phyloP scores from a whole-genome alignment of 2,113 vertebrate genomes.

The Atlantisia rogersi region DNA sequence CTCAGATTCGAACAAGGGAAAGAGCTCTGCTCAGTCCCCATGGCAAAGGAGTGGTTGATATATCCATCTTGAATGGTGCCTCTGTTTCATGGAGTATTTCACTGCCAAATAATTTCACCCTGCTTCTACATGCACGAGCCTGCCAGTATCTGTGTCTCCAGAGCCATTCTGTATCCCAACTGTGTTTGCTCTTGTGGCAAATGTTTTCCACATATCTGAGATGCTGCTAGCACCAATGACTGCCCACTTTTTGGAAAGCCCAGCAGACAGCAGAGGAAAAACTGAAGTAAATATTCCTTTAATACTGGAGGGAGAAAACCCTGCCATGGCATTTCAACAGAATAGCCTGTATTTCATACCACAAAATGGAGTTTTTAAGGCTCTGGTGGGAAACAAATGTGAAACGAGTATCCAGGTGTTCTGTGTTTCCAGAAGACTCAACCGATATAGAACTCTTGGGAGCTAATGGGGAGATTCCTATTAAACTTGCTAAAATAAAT shows the following conservation, averaged over 20 bases:
- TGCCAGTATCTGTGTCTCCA: neutral
- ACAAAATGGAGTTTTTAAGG: neutral
- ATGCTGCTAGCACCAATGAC: neutral
- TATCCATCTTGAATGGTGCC: neutral
- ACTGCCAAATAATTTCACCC: neutral
- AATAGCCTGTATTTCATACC: neutral
- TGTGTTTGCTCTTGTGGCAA: neutral
- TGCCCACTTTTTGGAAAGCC: neutral
- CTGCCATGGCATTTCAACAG: neutral
- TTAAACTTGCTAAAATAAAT: constrained; percentile 25
- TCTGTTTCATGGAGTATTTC: neutral
- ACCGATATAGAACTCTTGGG: neutral
- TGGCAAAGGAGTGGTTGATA: neutral
- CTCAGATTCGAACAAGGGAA: neutral
- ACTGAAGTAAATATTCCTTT: neutral
- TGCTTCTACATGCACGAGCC: neutral
- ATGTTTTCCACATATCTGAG: neutral
- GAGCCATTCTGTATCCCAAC: neutral
- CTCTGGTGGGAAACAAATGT: constrained; percentile 6
- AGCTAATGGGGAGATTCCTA: neutral
- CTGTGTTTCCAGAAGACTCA: neutral
- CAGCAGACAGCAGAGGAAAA: neutral
- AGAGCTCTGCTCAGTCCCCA: neutral
- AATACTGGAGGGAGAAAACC: neutral
- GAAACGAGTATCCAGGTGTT: neutral